phyloP scores from a whole-genome alignment of 2,113 vertebrate genomes.

The Eira barbara region DNA sequence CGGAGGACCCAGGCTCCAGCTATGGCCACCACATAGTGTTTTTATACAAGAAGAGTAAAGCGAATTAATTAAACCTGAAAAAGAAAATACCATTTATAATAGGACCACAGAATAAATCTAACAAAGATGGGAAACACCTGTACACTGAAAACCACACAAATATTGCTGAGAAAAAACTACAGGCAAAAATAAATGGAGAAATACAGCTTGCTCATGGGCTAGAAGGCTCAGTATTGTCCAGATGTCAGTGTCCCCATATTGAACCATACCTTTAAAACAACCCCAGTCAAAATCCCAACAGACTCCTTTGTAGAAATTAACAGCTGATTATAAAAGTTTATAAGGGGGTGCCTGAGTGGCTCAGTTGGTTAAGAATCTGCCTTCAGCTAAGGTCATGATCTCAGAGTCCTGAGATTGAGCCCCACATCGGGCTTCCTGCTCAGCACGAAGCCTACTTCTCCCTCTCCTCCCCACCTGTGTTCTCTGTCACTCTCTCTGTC shows the following conservation, averaged over 20 bases:
- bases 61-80: neutral
- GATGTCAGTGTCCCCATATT: neutral
- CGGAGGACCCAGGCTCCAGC: neutral
- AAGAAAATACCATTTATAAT: neutral
- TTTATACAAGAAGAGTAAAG: neutral
- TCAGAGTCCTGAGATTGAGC: neutral
- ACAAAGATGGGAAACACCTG: neutral
- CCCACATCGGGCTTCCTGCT: neutral
- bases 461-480: neutral
- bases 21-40: neutral
- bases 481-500: neutral
- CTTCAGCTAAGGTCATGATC: neutral
- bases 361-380: neutral
- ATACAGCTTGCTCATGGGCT: neutral
- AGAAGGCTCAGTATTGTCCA: neutral
- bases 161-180: neutral
- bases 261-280: neutral
- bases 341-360: neutral
- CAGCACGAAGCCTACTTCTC: neutral
- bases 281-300: neutral
- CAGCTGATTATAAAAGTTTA: neutral
- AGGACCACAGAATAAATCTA: neutral
- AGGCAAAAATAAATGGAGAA: conserved; percentile 4
- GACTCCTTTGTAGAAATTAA: neutral
- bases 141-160: neutral